phyloP scores from a whole-genome alignment of 2,888 invertebrate genomes.

The Drosophila atripex region DNA sequence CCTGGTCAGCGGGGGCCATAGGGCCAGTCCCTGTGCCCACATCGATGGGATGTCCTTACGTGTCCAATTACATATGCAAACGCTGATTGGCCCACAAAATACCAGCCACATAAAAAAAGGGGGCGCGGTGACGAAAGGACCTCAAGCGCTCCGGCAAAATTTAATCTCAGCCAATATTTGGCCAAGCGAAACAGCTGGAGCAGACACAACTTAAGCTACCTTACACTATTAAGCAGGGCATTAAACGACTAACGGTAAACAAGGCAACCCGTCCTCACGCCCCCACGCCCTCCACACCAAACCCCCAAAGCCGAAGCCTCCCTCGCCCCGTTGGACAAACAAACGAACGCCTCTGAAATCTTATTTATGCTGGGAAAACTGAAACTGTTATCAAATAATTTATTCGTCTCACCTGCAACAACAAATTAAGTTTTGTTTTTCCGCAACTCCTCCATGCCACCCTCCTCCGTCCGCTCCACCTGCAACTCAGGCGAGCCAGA shows the following conservation, averaged over 20 bases:
- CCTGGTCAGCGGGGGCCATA: constrained; percentile 7
- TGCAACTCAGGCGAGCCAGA: constrained; percentile 11
- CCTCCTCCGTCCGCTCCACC: constrained; percentile 23
- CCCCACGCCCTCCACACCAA: background rate
- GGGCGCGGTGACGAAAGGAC: background rate
- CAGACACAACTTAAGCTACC: constrained; percentile 49
- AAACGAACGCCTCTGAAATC: constrained; percentile 56
- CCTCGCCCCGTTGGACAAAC: constrained; percentile 21
- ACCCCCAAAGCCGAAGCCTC: background rate
- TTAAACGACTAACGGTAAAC: constrained; percentile 64
- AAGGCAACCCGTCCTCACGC: constrained; percentile 17
- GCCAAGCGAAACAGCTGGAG: constrained; percentile 53
- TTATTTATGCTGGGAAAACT: constrained; percentile 63
- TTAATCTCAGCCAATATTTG: constrained; percentile 59
- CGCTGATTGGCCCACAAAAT: constrained; percentile 28
- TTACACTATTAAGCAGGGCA: constrained; percentile 67
- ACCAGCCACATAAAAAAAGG: constrained; percentile 2
- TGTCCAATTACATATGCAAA: constrained; percentile 38
- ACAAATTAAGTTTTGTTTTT: constrained; percentile 73
- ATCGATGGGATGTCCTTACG: constrained; percentile 29
- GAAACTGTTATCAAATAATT: constrained; percentile 77
- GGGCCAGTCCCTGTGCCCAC: constrained; percentile 1
- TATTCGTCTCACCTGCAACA: constrained; percentile 76
- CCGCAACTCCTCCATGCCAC: constrained; percentile 9
- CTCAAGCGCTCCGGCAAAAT: constrained; percentile 51